Percentiles rank a stretch among this genome's conserved stretches.
Conservation (phyloP, 1,140 invertebrate genomes). For the Meteorus sp. region DNA sequence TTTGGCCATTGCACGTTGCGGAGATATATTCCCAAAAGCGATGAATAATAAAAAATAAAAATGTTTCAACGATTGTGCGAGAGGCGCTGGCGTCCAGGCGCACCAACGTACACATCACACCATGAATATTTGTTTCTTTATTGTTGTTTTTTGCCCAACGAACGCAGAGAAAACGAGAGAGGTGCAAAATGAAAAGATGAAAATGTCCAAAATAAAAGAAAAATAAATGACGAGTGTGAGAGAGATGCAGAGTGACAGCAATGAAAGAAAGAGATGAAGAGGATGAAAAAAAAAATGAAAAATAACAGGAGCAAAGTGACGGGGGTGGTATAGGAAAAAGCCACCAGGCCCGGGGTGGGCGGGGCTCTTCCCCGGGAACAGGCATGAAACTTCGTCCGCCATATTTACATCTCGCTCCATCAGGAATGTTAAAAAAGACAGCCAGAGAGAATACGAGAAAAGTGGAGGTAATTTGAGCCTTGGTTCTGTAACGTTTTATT, state of each 20-base stretch:
- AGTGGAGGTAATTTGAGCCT: background rate
- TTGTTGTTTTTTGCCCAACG: constrained; percentile 54
- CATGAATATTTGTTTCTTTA: too few species aligned
- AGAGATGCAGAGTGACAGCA: too few species aligned
- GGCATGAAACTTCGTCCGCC: constrained; percentile 55
- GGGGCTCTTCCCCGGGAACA: constrained; percentile 44
- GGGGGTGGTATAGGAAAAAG: background rate
- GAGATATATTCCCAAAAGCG: constrained; percentile 46
- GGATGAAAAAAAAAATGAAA: background rate
- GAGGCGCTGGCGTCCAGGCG: constrained; percentile 45
- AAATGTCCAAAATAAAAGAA: constrained; percentile 29
- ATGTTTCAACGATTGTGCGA: constrained; percentile 55
- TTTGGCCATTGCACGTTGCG: constrained; percentile 33
- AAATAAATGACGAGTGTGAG: constrained; percentile 34
- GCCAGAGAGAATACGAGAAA: background rate
- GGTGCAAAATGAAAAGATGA: background rate
- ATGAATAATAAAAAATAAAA: too few species aligned
- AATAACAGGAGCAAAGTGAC: background rate
- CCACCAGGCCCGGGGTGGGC: constrained; percentile 46
- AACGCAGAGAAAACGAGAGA: constrained; percentile 11
- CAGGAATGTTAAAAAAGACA: constrained; percentile 17
- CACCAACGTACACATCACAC: too few species aligned
- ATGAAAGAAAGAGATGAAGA: constrained; percentile 10
- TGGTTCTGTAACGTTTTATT: too few species aligned
- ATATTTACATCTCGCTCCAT: constrained; percentile 48